These are phyloP conservation scores for Ptychadena robeensis DNA, from an alignment of 2,797 vertebrate genomes.

Conservation along the genomic window DNA sequence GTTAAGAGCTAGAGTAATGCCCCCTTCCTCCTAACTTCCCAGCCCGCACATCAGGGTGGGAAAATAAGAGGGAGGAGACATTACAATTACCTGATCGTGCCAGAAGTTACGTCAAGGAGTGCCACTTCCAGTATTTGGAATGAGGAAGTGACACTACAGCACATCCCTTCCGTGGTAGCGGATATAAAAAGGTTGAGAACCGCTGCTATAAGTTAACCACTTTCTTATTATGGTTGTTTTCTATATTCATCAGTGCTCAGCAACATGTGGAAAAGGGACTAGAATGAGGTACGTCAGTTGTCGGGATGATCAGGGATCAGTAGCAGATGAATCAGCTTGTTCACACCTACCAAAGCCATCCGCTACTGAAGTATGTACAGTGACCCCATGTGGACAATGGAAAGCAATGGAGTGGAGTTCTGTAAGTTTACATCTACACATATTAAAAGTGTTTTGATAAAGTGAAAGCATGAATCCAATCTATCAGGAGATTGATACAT, in stretches of 20 bases:
- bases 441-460: neutral
- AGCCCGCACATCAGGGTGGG: no score
- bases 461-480: neutral
- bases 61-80: no score
- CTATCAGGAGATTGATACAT: neutral
- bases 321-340: conserved; percentile 89
- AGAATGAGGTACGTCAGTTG: conserved; percentile 97
- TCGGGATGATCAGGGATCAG: conserved; percentile 90
- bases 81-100: no score
- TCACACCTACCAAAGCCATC: conserved; percentile 85
- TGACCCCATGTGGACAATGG: conserved; percentile 92
- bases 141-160: no score
- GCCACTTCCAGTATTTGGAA: no score
- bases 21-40: no score
- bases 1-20: no score
- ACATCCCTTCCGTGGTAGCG: no score
- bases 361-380: conserved; percentile 86
- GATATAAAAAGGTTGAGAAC: no score
- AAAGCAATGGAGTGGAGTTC: conserved; percentile 93
- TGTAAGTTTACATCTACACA: conserved; percentile 75
- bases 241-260: conserved; percentile 83
- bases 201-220: no score
- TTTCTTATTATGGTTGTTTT: conserved; percentile 35
- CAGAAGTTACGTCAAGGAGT: no score
- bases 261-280: conserved; percentile 93